phyloP scores from a whole-genome alignment of 2,113 vertebrate species.

The Chaetops frenatus region DNA sequence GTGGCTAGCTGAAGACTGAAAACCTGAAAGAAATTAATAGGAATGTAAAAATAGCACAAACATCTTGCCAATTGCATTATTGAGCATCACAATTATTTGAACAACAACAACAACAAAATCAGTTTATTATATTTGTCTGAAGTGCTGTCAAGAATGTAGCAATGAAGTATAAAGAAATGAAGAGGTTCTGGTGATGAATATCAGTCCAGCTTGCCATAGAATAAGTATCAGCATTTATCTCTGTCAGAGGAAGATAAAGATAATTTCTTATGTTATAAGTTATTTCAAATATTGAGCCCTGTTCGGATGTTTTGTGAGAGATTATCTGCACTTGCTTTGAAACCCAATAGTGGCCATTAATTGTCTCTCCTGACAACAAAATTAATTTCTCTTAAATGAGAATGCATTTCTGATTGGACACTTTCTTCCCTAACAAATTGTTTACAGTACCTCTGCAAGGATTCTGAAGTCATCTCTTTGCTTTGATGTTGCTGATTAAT shows the following conservation, averaged over 20 bases:
- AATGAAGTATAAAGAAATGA: neutral
- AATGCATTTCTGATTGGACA: slow-evolving; percentile 26
- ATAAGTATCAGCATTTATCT: slow-evolving; percentile 31
- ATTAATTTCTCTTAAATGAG: slow-evolving; percentile 28
- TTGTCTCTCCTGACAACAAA: slow-evolving; percentile 13
- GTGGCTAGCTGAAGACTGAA: neutral
- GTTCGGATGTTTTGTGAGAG: neutral
- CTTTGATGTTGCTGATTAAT: slow-evolving; percentile 48
- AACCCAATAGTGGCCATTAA: neutral
- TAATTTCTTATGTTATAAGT: neutral
- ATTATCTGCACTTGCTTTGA: neutral
- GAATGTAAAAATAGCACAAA: neutral
- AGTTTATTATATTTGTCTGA: slow-evolving; percentile 39
- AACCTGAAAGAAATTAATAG: slow-evolving; percentile 30
- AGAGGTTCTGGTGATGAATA: slow-evolving; percentile 10
- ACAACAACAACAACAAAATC: neutral
- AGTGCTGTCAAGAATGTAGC: slow-evolving; percentile 7
- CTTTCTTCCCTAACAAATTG: slow-evolving; percentile 28
- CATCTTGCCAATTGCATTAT: neutral
- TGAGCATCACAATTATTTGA: neutral
- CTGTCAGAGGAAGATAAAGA: neutral
- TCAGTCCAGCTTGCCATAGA: slow-evolving; percentile 11
- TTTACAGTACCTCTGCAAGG: slow-evolving; percentile 35
- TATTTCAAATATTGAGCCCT: neutral
- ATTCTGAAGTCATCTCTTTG: slow-evolving; percentile 1